phyloP scores from a whole-genome alignment of 2,113 vertebrate species.

The Ondatra zibethicus region DNA sequence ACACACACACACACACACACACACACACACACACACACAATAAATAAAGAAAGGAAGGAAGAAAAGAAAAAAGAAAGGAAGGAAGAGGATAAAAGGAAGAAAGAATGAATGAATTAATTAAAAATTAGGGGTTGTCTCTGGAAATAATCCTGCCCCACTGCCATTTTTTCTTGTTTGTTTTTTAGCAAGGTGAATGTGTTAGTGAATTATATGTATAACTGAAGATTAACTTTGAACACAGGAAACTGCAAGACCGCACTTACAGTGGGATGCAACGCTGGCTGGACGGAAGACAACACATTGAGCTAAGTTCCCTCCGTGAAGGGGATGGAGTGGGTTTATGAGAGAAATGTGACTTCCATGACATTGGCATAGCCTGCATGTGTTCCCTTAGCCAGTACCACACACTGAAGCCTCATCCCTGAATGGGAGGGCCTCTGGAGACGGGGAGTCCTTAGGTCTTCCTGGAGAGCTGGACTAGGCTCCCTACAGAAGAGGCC shows the following conservation, averaged over 20 bases:
- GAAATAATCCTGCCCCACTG: not conserved
- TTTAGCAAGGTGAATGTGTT: not conserved
- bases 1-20: not conserved
- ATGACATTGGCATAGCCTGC: not conserved
- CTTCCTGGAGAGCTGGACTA: not conserved
- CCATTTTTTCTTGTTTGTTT: not conserved
- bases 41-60: not conserved
- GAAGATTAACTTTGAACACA: slow-evolving; percentile 25
- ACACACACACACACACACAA: not conserved
- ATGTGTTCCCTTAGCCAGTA: not conserved
- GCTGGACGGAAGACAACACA: not conserved
- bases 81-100: not conserved
- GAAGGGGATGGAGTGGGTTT: not conserved
- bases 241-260: not conserved
- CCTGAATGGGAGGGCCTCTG: not conserved
- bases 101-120: not conserved
- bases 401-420: not conserved
- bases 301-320: not conserved
- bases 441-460: not conserved
- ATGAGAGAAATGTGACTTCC: not conserved
- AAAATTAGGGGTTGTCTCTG: not conserved
- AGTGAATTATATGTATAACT: not conserved
- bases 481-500: not conserved
- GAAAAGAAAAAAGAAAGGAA: not conserved
- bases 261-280: not conserved